Percentiles rank a stretch among this genome's conserved stretches.
Evolutionary conservation across 2,113 vertebrate genomes (phyloP).

Genomic region (Nycticryphes semicollaris): DNA sequence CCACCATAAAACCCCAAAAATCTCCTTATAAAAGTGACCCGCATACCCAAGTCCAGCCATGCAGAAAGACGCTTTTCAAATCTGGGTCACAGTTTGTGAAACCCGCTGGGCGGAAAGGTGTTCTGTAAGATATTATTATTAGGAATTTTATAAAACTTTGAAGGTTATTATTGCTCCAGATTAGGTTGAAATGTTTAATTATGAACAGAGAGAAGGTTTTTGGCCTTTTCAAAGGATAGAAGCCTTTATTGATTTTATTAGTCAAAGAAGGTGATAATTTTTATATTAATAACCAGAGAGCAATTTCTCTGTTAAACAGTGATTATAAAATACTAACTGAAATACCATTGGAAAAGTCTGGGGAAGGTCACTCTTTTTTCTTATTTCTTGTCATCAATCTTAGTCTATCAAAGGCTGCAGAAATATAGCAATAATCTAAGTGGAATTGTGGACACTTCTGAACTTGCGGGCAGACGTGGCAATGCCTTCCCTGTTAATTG

Average conservation of each 20-base stretch:
- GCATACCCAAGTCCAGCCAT: neutral
- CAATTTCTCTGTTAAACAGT: constrained; percentile 67
- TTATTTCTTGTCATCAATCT: constrained; percentile 65
- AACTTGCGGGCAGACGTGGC: constrained; percentile 37
- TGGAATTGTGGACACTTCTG: constrained; percentile 34
- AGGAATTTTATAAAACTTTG: constrained; percentile 64
- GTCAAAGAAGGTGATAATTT: constrained; percentile 73
- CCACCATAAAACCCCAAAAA: neutral
- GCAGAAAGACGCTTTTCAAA: neutral
- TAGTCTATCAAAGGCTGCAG: constrained; percentile 50
- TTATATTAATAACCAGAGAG: constrained; percentile 60
- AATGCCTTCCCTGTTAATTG: constrained; percentile 46
- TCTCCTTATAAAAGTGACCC: neutral
- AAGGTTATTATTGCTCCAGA: constrained; percentile 56
- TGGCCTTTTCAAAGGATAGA: constrained; percentile 60
- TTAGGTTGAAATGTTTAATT: constrained; percentile 76
- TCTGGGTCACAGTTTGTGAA: neutral
- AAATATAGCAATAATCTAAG: constrained; percentile 53
- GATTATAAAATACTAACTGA: constrained; percentile 75
- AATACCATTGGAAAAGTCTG: constrained; percentile 46
- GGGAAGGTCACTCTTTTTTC: constrained; percentile 49
- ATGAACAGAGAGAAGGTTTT: constrained; percentile 59
- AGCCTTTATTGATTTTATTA: constrained; percentile 76
- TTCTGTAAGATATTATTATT: constrained; percentile 47
- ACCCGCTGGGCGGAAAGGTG: constrained; percentile 17